These are phyloP conservation scores for Hemithea aestivaria DNA, from an alignment of 2,888 invertebrate species.

Conservation along the genomic window DNA sequence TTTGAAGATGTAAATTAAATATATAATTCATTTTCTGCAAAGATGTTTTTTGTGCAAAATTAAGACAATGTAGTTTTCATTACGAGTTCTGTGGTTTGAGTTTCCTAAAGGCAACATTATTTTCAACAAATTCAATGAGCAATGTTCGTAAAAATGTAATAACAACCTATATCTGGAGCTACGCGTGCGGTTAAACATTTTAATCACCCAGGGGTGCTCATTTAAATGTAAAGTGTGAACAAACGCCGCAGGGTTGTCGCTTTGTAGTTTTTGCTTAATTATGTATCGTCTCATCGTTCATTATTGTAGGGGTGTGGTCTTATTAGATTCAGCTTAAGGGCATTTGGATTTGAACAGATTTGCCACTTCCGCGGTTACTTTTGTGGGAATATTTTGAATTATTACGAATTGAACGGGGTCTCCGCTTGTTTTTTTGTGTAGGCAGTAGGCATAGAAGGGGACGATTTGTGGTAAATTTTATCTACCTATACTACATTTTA, in stretches of 20 bases:
- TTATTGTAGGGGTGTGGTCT: slow-evolving; percentile 55
- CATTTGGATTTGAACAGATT: slow-evolving; percentile 41
- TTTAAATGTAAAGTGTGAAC: slow-evolving; percentile 66
- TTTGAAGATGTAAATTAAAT: too few species aligned
- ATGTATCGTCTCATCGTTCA: slow-evolving; percentile 58
- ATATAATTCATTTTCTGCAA: too few species aligned
- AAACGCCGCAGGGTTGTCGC: slow-evolving; percentile 46
- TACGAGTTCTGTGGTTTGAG: too few species aligned
- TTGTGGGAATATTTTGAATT: slow-evolving; percentile 31
- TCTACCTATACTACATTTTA: too few species aligned
- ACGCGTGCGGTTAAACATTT: slow-evolving; percentile 50
- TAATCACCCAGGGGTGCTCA: slow-evolving; percentile 56
- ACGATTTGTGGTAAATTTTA: too few species aligned
- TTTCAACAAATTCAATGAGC: too few species aligned
- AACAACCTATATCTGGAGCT: background rate
- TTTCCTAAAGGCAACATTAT: too few species aligned
- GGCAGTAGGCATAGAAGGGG: too few species aligned
- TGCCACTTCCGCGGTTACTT: slow-evolving; percentile 23
- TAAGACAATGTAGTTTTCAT: too few species aligned
- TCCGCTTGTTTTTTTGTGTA: too few species aligned
- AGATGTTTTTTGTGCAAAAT: too few species aligned
- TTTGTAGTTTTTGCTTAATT: slow-evolving; percentile 75
- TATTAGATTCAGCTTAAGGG: slow-evolving; percentile 72
- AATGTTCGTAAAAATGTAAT: too few species aligned
- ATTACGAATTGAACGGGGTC: slow-evolving; percentile 17